phyloP scores from a whole-genome alignment of 2,888 invertebrate species.

The Lutraria lutraria region DNA sequence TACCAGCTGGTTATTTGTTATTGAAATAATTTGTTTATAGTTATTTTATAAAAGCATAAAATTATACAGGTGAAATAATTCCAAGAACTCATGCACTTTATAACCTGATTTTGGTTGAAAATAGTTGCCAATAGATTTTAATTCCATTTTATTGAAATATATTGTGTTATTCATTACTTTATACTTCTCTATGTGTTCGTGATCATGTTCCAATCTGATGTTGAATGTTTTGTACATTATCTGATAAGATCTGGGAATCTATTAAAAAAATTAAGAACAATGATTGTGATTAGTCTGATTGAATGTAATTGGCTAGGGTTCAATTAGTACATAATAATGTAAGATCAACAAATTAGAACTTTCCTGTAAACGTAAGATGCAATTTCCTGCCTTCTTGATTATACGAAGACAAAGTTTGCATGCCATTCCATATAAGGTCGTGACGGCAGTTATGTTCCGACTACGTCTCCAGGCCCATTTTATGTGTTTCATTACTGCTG shows the following conservation, averaged over 20 bases:
- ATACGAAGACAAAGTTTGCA: background rate
- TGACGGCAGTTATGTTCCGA: slow-evolving; percentile 10
- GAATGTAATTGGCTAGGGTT: background rate
- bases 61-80: too few species aligned
- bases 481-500: slow-evolving; percentile 55
- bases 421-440: background rate
- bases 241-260: background rate
- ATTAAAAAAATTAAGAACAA: background rate
- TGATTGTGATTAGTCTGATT: background rate
- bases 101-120: background rate
- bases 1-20: too few species aligned
- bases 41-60: too few species aligned
- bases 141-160: background rate
- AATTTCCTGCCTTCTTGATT: background rate
- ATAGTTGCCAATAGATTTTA: background rate
- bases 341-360: background rate
- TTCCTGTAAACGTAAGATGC: background rate
- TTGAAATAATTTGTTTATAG: background rate
- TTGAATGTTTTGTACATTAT: background rate
- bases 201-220: background rate
- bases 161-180: background rate
- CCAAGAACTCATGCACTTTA: background rate
- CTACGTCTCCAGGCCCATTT: slow-evolving; percentile 30
- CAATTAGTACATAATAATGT: background rate
- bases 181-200: background rate